phyloP scores from a whole-genome alignment of 1,140 invertebrate genomes.

The Drosophila sp. region DNA sequence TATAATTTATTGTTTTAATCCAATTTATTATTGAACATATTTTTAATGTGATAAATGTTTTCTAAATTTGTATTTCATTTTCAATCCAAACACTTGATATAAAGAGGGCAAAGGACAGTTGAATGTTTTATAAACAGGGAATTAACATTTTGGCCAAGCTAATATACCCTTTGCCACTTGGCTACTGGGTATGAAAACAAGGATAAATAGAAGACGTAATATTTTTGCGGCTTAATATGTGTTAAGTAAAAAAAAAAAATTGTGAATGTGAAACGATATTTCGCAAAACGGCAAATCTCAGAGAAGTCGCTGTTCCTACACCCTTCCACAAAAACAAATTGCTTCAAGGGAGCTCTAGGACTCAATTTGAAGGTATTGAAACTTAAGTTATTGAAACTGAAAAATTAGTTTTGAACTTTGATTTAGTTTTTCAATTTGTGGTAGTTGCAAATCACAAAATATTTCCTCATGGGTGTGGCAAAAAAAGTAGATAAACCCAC shows the following conservation, averaged over 20 bases:
- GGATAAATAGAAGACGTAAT: constrained; percentile 53
- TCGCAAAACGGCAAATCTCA: constrained; percentile 1
- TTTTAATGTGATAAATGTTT: no score
- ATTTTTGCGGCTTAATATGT: constrained; percentile 80
- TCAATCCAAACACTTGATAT: no score
- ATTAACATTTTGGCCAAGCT: not conserved
- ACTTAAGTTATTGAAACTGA: no score
- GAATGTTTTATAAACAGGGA: constrained; percentile 28
- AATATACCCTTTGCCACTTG: constrained; percentile 15
- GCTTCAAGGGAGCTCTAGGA: no score
- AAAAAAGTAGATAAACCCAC: not conserved
- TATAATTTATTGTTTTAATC: no score
- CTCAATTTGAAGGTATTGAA: no score
- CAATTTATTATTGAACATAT: no score
- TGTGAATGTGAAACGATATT: constrained; percentile 60
- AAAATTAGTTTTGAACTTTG: no score
- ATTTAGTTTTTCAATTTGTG: no score
- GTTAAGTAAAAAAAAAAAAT: constrained; percentile 39
- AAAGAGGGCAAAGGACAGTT: not conserved
- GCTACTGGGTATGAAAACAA: constrained; percentile 28
- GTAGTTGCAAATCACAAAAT: no score
- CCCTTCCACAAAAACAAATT: not conserved
- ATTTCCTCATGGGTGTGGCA: not conserved
- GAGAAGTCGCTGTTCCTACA: not conserved
- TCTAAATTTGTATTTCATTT: no score